Conservation (phyloP, 2,113 vertebrate species). For the Platichthys flesus region DNA sequence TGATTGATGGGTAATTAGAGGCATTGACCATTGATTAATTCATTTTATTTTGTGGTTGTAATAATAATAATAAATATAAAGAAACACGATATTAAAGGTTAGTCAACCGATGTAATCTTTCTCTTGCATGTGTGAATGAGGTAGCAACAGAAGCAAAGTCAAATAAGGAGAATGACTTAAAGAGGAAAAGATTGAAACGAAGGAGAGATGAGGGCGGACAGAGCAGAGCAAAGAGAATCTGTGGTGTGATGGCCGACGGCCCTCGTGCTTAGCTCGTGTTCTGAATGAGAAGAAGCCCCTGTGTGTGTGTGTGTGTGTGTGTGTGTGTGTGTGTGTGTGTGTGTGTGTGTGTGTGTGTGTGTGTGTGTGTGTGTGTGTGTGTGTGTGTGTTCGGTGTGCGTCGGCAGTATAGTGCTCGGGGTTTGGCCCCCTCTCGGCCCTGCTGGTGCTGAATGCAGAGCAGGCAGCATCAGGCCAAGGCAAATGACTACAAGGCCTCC, state of each 20-base stretch:
- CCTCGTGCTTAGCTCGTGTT: conserved; percentile 65
- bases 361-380: too few species aligned
- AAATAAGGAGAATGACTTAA: background rate
- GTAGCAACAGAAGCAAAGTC: background rate
- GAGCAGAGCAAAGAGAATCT: conserved; percentile 51
- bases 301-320: conserved; percentile 30
- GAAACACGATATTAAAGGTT: background rate
- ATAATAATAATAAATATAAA: background rate
- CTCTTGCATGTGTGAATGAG: background rate
- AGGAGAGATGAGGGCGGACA: conserved; percentile 24
- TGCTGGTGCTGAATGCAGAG: conserved; percentile 79
- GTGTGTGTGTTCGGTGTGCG: conserved; percentile 19
- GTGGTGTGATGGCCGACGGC: conserved; percentile 65
- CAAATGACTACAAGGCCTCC: conserved; percentile 81
- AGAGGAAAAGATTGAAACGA: conserved; percentile 5
- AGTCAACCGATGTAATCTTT: background rate
- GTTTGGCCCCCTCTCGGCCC: conserved; percentile 48
- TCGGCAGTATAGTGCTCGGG: conserved; percentile 63
- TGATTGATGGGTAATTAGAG: background rate
- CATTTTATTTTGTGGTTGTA: background rate
- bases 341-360: too few species aligned
- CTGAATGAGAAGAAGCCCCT: conserved; percentile 72
- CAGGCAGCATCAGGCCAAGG: conserved; percentile 70
- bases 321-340: conserved; percentile 31
- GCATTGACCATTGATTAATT: background rate